A percentile compares a stretch with the other conserved stretches of the same genome.
Conservation (phyloP, 2,797 vertebrate species). For the Onychomys torridus region DNA sequence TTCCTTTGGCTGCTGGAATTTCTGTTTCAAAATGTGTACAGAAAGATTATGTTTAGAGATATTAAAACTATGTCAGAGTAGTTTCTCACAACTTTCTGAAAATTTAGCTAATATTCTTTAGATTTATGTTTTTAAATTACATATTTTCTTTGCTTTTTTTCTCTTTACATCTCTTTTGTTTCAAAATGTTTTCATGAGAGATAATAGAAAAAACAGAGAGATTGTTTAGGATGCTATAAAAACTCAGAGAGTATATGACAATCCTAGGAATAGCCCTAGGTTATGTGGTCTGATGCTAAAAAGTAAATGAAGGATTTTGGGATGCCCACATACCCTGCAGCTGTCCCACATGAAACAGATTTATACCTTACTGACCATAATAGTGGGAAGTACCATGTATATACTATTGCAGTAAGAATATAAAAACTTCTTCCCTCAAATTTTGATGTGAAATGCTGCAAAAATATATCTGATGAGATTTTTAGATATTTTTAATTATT, state of each 20-base stretch:
- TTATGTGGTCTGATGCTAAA: background rate
- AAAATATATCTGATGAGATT: background rate
- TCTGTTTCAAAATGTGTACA: background rate
- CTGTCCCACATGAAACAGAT: background rate
- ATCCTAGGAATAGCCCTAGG: background rate
- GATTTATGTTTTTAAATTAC: background rate
- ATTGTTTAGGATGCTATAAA: background rate
- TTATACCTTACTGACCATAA: too few relatives aligned
- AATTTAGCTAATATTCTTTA: background rate
- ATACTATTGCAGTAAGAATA: fast-evolving
- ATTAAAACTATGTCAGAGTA: background rate
- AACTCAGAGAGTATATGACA: background rate
- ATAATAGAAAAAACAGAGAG: background rate
- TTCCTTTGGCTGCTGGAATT: background rate
- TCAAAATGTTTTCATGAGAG: background rate
- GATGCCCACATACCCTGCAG: fast-evolving
- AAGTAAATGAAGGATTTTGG: background rate
- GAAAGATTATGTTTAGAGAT: background rate
- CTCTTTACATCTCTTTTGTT: background rate
- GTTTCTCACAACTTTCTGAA: background rate
- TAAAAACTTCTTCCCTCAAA: background rate
- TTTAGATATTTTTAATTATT: background rate
- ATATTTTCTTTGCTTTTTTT: background rate
- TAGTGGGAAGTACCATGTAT: background rate
- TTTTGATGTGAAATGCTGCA: background rate